Evolutionary conservation across 2,888 invertebrate species (phyloP), one percentile per base, ranked within the genome.

Genomic region (Notodonta ziczac): DNA sequence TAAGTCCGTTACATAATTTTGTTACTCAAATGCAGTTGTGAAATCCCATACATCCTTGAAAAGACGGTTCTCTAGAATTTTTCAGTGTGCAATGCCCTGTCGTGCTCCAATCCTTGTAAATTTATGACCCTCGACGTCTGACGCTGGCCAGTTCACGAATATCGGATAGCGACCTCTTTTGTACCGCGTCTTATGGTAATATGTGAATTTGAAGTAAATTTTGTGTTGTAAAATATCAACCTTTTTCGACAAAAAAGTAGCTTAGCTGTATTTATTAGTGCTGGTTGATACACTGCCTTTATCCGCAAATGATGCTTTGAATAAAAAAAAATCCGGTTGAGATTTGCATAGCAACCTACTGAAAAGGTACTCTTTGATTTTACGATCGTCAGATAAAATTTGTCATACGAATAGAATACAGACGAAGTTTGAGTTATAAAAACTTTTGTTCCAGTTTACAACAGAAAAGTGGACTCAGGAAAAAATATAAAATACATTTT

Each of bases 61-160:
- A 83, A 81, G 81, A 80, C 79, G 82, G 77, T 78, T 80, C 63
- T 80, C 80, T 81, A 82, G 84, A 87, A 92, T 90, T 90, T 91
- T 91, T 90, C 90, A 88, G 83, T 82, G 85, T 84, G 86, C 88
- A 85, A 85, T 87, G 84, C 82, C 83, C 83, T 87, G 92, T 92
- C 91, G 84, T 76, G 78, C 80, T 78, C 78, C 84, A 87, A 92
- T 91, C 91, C 91, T 85, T 80, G 82, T 74, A 90, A 90, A 92
- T 93, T 93, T 93, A 93, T 91, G 85, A 85, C 87, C 84, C 79
- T 71, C 76, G 74, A 74, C 74, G 80, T 81, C 82, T 85, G 84
- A 84, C 87, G 82, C 78, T 85, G 86, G 83, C 85, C 82, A 86
- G 84, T 88, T 77, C 77, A 79, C 85, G 84, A 85, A 87, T 86